Evolutionary conservation across 2,888 invertebrate genomes (phyloP).

Genomic region (Agrotis clavis): DNA sequence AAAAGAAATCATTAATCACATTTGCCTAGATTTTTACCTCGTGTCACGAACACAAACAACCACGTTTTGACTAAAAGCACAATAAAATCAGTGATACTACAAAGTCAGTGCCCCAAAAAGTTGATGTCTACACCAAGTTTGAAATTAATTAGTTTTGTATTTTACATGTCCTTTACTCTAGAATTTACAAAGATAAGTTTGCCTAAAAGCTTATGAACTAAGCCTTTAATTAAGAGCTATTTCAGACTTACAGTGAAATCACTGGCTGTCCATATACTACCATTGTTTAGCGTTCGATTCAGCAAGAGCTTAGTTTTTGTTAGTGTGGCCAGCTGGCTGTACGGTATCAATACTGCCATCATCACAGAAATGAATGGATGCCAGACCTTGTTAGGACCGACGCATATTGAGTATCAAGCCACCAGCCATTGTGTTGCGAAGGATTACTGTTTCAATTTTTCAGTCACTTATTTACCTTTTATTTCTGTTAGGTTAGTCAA

Average conservation of each 20-base stretch:
- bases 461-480: constrained; percentile 9
- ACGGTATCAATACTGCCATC: not conserved
- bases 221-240: constrained; percentile 60
- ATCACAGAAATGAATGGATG: not conserved
- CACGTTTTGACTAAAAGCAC: constrained; percentile 35
- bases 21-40: constrained; percentile 44
- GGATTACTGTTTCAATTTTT: constrained; percentile 10
- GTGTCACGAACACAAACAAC: constrained; percentile 7
- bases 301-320: constrained; percentile 19
- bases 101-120: constrained; percentile 34
- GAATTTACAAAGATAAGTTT: constrained; percentile 52
- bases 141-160: constrained; percentile 47
- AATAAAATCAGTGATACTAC: constrained; percentile 32
- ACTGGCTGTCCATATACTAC: constrained; percentile 33
- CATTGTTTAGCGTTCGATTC: constrained; percentile 19
- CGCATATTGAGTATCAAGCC: constrained; percentile 1
- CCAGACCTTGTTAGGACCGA: constrained; percentile 4
- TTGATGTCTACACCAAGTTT: constrained; percentile 5
- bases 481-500: constrained; percentile 18
- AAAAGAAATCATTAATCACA: constrained; percentile 43
- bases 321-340: not conserved
- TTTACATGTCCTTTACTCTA: constrained; percentile 33
- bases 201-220: constrained; percentile 47
- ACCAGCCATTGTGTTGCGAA: constrained; percentile 17
- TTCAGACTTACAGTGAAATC: constrained; percentile 40